Evolutionary conservation across 2,113 vertebrate species (phyloP).

Genomic region (Boleophthalmus pectinirostris): DNA sequence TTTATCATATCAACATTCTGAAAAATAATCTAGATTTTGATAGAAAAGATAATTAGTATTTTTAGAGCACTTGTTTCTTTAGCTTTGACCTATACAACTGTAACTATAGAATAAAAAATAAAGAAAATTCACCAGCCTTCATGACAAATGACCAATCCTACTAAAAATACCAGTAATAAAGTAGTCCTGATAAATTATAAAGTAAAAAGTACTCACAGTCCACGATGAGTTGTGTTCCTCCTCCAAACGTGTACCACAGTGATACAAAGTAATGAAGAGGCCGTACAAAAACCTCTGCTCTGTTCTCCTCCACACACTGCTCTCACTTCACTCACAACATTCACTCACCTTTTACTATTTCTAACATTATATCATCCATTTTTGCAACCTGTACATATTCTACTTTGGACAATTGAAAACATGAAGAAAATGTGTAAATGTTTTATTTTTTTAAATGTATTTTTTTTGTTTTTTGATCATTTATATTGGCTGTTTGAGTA

Average conservation of each 20-base stretch:
- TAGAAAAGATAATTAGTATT: too few species aligned
- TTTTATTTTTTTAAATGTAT: too few species aligned
- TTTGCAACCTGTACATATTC: too few species aligned
- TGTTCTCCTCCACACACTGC: neutral
- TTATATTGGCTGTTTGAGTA: too few species aligned
- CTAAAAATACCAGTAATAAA: neutral
- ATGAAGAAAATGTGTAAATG: too few species aligned
- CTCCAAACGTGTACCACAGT: slow-evolving; percentile 9
- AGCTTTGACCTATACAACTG: neutral
- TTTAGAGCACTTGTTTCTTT: neutral
- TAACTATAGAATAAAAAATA: neutral
- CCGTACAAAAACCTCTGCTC: slow-evolving; percentile 1
- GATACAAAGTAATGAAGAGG: slow-evolving; percentile 1
- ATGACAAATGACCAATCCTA: too few species aligned
- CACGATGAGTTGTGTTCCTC: slow-evolving; percentile 41
- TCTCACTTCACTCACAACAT: neutral
- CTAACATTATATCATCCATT: neutral
- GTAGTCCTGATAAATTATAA: neutral
- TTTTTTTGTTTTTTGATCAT: too few species aligned
- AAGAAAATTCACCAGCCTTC: neutral
- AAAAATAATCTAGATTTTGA: too few species aligned
- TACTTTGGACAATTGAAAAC: too few species aligned
- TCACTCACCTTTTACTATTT: neutral
- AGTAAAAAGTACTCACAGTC: slow-evolving; percentile 40
- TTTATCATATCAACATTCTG: too few species aligned